phyloP scores from a whole-genome alignment of 2,113 vertebrate species.

The Antigone vipio region DNA sequence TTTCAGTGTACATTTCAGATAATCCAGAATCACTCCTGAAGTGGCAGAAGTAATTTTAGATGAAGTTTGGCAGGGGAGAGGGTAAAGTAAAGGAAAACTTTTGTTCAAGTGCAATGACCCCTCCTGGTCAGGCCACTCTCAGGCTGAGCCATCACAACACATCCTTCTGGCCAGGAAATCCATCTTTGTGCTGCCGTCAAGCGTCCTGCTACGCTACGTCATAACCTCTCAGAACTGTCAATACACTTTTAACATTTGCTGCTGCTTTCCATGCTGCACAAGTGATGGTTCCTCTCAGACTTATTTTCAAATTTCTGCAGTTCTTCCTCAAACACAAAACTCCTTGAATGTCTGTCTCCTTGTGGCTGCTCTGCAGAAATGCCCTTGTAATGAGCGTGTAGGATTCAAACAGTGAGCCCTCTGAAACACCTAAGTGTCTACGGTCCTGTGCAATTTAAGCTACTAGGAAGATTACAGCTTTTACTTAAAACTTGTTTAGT shows the following conservation, averaged over 20 bases:
- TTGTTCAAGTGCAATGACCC: conserved; percentile 13
- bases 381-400: accelerated
- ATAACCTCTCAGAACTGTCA: background rate
- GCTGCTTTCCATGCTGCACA: accelerated
- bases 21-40: conserved; percentile 19
- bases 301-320: background rate
- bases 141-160: background rate
- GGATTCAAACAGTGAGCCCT: background rate
- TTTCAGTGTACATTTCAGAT: conserved; percentile 57
- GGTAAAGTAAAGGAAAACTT: background rate
- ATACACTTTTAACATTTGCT: background rate
- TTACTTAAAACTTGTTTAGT: background rate
- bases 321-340: background rate
- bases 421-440: background rate
- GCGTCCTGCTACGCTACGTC: background rate
- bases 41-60: conserved; percentile 24
- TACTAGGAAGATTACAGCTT: background rate
- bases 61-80: background rate
- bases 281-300: background rate
- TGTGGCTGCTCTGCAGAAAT: background rate
- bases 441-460: background rate
- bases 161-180: background rate
- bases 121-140: background rate
- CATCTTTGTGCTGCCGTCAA: accelerated
- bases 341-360: background rate